Evolutionary conservation across 2,113 vertebrate genomes (phyloP).

Genomic region (Sinocyclocheilus grahami): DNA sequence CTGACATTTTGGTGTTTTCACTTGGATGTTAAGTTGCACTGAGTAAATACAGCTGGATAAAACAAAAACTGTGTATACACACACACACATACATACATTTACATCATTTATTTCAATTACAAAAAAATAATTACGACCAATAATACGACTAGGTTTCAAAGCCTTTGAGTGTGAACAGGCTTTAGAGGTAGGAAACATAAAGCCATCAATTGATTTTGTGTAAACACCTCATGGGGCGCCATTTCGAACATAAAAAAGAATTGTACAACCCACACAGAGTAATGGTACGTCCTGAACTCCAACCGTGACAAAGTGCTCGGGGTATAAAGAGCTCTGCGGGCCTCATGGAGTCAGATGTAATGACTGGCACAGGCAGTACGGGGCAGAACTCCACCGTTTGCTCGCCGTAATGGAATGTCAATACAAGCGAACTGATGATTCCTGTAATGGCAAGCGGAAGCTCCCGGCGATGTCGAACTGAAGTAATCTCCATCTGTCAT

Average conservation of each 20-base stretch:
- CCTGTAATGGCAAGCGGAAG: slow-evolving; percentile 28
- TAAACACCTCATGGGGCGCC: not conserved
- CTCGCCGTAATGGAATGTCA: slow-evolving; percentile 33
- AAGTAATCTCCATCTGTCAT: slow-evolving; percentile 54
- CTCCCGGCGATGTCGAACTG: slow-evolving; percentile 26
- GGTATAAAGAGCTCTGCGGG: not conserved
- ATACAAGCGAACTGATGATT: slow-evolving; percentile 35
- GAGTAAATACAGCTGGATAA: too few species aligned
- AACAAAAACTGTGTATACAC: too few species aligned
- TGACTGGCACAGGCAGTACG: not conserved
- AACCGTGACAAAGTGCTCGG: not conserved
- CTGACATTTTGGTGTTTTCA: too few species aligned
- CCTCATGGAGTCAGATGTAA: slow-evolving; percentile 21
- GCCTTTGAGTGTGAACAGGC: not conserved
- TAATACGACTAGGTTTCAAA: not conserved
- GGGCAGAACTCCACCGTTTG: slow-evolving; percentile 6
- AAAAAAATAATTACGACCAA: too few species aligned
- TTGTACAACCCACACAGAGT: not conserved
- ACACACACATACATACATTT: too few species aligned
- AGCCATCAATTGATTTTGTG: not conserved
- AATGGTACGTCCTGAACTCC: not conserved
- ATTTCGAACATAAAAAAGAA: not conserved
- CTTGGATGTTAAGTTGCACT: too few species aligned
- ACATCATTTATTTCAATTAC: too few species aligned
- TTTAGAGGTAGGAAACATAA: not conserved